A percentile compares a stretch with the other conserved stretches of the same genome.
Conservation (phyloP, 2,797 vertebrate genomes). For the Sebastes cheni region DNA sequence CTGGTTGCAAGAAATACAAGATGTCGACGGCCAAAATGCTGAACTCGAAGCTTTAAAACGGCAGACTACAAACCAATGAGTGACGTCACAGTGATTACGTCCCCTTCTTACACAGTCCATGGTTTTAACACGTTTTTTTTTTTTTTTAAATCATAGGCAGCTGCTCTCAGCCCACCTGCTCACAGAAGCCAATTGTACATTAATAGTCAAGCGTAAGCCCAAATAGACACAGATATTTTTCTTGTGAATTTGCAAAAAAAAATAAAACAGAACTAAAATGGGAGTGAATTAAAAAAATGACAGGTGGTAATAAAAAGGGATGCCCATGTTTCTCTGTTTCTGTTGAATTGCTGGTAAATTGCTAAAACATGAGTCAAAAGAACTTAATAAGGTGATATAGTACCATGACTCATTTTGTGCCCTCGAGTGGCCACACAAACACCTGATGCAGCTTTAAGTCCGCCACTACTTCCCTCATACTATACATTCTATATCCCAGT, state of each 20-base stretch:
- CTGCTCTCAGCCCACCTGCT: not conserved
- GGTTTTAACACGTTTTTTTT: not conserved
- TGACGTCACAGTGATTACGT: no score
- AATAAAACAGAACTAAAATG: not conserved
- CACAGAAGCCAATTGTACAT: not conserved
- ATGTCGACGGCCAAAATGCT: no score
- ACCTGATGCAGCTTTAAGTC: not conserved
- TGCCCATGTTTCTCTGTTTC: not conserved
- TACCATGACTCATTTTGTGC: not conserved
- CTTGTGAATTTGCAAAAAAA: not conserved
- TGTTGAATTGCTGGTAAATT: not conserved
- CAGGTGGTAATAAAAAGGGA: not conserved
- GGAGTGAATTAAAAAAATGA: not conserved
- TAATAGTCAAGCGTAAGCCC: not conserved
- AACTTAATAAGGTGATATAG: not conserved
- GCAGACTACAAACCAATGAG: no score
- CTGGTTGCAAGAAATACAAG: no score
- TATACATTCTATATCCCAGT: not conserved
- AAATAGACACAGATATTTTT: not conserved
- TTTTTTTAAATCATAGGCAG: not conserved
- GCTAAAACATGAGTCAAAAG: not conserved
- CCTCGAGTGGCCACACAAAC: not conserved
- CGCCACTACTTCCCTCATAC: not conserved
- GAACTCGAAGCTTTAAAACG: no score
- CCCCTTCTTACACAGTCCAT: not conserved